Base-by-base conservation (phyloP, 2,888 invertebrate species). In the Pachliopta kotzebuea region DNA sequence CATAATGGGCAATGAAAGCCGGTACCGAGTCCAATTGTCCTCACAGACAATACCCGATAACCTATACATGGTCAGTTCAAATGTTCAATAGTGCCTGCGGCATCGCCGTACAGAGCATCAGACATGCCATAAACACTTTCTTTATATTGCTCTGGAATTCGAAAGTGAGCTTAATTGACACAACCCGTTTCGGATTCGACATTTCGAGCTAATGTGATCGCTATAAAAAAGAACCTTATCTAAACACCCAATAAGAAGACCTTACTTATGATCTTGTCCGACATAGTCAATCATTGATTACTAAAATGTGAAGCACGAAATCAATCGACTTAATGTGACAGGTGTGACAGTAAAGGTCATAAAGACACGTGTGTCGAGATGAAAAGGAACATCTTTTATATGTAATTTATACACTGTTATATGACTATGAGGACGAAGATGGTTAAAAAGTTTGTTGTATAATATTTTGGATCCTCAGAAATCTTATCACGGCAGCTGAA, bases 31-130 rank as follows among this genome's bases (percentile, higher is more conserved):
- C 49, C 55, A 53, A 60, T 65, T 65, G 78, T 76, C 67, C 65
- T 26, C 68, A 67, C 67, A 69, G 69, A 80, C 80, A 80, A 80
- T 80, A 69, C 70, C 67, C 73, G 63, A 71, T 80, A 79, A 77
- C 68, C 74, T 76, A 65, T 71, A 74, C 68, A 78, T 72, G 76
- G 75, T 62, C 64, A 24, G 26, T n/a, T 17, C 57, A 55, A 55
- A 60, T 42, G 60, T 56, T 53, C 53, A 24, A 42, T 52, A 60
- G 60, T 63, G 70, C 70, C 71, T 54, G 56, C 54, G 65, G 71
- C 70, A 26, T 49, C 56, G 56, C 69, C 69, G 60, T 68, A 69
- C 66, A 63, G 60, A 63, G 57, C 29, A 31, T 62, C 54, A 52
- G 64, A 67, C 63, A 69, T 70, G 70, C 62, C 66, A 56, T 62